Evolutionary conservation across 1,140 invertebrate genomes (phyloP).

Genomic region (Trichonephila inaurata): DNA sequence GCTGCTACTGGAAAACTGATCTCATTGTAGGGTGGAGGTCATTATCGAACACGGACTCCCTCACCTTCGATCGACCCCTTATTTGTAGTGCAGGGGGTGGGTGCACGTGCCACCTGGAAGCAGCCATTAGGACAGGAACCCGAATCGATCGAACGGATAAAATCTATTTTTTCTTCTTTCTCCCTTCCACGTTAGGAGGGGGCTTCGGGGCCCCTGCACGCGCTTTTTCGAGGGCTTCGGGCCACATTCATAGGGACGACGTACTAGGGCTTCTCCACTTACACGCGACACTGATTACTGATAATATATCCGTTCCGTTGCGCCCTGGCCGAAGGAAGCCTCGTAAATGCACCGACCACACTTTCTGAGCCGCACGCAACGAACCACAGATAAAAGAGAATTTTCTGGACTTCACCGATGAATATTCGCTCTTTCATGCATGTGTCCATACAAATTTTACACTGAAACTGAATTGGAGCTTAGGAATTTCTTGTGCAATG

Average conservation of each 20-base stretch:
- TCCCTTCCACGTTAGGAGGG: not conserved
- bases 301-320: not conserved
- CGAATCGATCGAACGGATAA: not conserved
- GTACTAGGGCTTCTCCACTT: slow-evolving; percentile 36
- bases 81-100: not conserved
- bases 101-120: slow-evolving; percentile 49
- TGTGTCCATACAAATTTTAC: too few relatives aligned
- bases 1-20: not conserved
- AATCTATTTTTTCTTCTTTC: not conserved
- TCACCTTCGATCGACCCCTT: not conserved
- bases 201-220: not conserved
- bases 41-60: not conserved
- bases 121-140: slow-evolving; percentile 4
- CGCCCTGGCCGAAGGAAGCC: slow-evolving; percentile 8
- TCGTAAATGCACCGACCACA: not conserved
- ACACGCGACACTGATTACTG: slow-evolving; percentile 34
- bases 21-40: not conserved
- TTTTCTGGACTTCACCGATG: not conserved
- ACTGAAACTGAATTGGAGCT: too few relatives aligned
- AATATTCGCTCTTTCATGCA: too few relatives aligned
- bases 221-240: not conserved
- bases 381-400: not conserved
- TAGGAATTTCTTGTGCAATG: too few relatives aligned
- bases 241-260: not conserved
- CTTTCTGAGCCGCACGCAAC: not conserved